Percentiles rank a stretch among this genome's conserved stretches.
phyloP scores from a whole-genome alignment of 2,797 vertebrate genomes.

The Falco naumanni region DNA sequence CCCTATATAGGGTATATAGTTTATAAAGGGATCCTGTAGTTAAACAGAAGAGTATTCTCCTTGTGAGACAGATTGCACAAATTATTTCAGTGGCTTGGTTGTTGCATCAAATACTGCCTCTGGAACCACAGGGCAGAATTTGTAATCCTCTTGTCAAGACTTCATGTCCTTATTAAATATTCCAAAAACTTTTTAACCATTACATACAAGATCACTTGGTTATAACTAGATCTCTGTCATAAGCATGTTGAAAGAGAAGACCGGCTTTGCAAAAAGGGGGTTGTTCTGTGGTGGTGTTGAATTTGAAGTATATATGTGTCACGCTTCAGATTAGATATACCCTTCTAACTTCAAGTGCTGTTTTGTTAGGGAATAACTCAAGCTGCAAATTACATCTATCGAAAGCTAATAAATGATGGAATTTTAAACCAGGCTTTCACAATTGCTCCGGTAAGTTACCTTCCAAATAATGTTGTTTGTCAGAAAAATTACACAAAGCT shows the following conservation, averaged over 20 bases:
- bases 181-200: not conserved
- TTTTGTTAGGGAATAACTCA: conserved; percentile 90
- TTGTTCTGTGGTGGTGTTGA: not conserved
- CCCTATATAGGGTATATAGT: too few relatives aligned
- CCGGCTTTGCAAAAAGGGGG: not conserved
- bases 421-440: conserved; percentile 95
- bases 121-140: not conserved
- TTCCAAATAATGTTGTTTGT: not conserved
- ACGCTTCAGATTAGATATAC: not conserved
- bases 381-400: conserved; percentile 90
- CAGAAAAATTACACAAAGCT: not conserved
- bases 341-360: not conserved
- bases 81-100: not conserved
- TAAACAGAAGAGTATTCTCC: not conserved
- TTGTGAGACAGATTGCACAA: not conserved
- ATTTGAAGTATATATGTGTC: not conserved
- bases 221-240: not conserved
- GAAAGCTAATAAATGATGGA: conserved; percentile 88
- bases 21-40: not conserved
- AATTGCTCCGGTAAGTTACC: conserved; percentile 87
- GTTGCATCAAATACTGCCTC: not conserved
- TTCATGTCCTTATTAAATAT: not conserved
- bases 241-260: not conserved
- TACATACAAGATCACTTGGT: not conserved
- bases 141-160: not conserved